These are phyloP conservation scores for Cydia fagiglandana DNA, from an alignment of 1,140 invertebrate genomes.

Conservation along the genomic window DNA sequence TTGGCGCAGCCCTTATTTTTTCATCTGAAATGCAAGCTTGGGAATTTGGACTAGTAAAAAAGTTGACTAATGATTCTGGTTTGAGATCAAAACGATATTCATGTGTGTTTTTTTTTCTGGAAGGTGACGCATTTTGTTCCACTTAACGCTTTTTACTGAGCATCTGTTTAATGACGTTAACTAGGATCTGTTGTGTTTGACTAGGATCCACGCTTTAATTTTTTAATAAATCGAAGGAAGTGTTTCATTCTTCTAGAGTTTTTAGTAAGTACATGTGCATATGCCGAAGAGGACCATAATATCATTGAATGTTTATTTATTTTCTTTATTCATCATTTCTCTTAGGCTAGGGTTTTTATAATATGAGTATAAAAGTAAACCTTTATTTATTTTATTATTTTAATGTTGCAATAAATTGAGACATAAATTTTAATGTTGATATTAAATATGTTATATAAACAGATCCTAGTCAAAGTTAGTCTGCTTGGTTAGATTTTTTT, in stretches of 20 bases:
- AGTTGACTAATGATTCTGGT: constrained; percentile 77
- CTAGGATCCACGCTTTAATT: constrained; percentile 52
- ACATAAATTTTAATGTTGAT: too few relatives aligned
- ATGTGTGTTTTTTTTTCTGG: constrained; percentile 64
- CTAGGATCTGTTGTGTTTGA: constrained; percentile 55
- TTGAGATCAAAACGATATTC: constrained; percentile 72
- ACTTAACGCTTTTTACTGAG: constrained; percentile 74
- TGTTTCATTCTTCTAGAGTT: background rate
- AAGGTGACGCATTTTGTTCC: constrained; percentile 69
- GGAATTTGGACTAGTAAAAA: constrained; percentile 56
- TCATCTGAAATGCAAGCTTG: constrained; percentile 13
- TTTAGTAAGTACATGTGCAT: background rate
- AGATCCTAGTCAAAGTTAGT: too few relatives aligned
- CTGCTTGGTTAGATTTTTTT: too few relatives aligned
- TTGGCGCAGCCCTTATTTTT: constrained; percentile 31
- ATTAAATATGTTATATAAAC: too few relatives aligned
- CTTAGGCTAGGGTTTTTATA: too few relatives aligned
- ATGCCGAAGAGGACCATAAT: background rate
- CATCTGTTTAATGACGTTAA: constrained; percentile 68
- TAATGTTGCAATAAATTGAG: too few relatives aligned
- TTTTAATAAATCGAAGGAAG: constrained; percentile 38
- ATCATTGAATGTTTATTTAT: too few relatives aligned
- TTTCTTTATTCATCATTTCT: too few relatives aligned
- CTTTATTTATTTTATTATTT: too few relatives aligned
- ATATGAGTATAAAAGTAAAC: too few relatives aligned